Conservation (phyloP, 1,140 invertebrate genomes). For the Asbolus verrucosus region DNA sequence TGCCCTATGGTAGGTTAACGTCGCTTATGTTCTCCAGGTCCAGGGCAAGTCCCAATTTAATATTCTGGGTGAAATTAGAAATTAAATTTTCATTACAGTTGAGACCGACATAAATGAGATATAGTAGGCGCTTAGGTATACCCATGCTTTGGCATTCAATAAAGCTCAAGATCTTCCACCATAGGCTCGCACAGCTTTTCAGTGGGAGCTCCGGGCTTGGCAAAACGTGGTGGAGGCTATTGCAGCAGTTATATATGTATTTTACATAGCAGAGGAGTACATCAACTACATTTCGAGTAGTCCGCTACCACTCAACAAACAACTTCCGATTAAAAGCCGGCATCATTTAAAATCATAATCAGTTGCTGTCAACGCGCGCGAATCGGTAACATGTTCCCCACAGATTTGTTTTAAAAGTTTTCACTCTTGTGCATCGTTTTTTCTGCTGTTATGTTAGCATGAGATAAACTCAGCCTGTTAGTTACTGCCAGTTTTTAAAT, state of each 20-base stretch:
- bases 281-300: conserved; percentile 8
- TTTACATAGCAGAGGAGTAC: conserved; percentile 20
- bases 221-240: no score
- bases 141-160: no score
- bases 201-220: neutral
- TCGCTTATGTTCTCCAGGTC: conserved; percentile 23
- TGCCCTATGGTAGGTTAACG: conserved; percentile 1
- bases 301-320: conserved; percentile 35
- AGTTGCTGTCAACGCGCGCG: conserved; percentile 37
- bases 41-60: neutral
- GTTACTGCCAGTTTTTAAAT: neutral
- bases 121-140: no score
- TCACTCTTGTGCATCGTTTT: no score
- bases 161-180: neutral
- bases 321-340: conserved; percentile 45
- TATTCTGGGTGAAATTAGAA: neutral
- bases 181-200: neutral
- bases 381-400: conserved; percentile 17
- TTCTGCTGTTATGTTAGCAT: neutral
- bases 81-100: neutral
- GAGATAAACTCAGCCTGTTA: neutral
- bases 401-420: no score
- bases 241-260: neutral
- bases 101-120: neutral
- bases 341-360: conserved; percentile 40